These are phyloP conservation scores for Zootermopsis nevadensis DNA, from an alignment of 2,888 invertebrate genomes.

Conservation along the genomic window DNA sequence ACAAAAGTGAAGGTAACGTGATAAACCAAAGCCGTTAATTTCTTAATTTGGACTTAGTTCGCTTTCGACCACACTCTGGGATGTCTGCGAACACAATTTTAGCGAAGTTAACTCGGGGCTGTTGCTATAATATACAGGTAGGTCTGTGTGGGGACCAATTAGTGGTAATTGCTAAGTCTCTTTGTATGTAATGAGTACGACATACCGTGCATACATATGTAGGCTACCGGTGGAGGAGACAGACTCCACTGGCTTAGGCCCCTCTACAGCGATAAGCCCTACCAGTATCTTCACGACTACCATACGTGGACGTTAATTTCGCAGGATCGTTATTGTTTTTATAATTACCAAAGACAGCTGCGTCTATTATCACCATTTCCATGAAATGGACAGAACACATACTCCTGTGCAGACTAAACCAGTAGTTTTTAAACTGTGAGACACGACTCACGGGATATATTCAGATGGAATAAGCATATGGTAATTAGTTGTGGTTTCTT, in stretches of 20 bases:
- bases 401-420: background rate
- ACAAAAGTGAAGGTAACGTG: too few relatives aligned
- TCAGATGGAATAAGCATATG: too few relatives aligned
- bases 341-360: conserved; percentile 41
- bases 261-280: background rate
- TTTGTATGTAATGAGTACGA: conserved; percentile 38
- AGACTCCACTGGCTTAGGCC: background rate
- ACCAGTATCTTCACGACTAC: background rate
- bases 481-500: too few relatives aligned
- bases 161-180: conserved; percentile 48
- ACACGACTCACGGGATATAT: background rate
- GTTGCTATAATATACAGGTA: conserved; percentile 16
- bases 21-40: background rate
- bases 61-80: background rate
- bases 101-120: conserved; percentile 11
- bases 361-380: background rate
- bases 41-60: background rate
- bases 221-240: conserved; percentile 3
- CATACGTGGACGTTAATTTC: conserved; percentile 2
- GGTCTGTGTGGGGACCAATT: conserved; percentile 34
- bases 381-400: background rate
- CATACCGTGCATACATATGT: background rate
- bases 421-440: background rate
- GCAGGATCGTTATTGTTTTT: conserved; percentile 33
- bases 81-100: conserved; percentile 19